These are phyloP conservation scores for Tetranychus truncatus DNA, from an alignment of 2,888 invertebrate species.

Conservation along the genomic window DNA sequence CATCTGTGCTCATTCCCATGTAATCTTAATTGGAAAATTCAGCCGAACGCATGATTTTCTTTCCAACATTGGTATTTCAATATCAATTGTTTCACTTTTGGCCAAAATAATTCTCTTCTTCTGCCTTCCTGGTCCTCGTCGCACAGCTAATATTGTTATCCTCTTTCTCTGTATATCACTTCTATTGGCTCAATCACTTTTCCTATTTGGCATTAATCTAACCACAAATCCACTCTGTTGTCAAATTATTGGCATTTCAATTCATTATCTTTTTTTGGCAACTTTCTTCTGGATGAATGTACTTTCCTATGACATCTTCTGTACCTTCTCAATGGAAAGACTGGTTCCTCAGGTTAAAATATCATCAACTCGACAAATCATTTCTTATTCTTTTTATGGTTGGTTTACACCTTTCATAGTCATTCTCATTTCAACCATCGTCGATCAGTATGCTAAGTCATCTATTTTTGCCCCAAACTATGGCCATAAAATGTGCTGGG, in stretches of 20 bases:
- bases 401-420: slow-evolving; percentile 87
- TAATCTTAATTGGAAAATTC: slow-evolving; percentile 14
- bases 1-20: slow-evolving; percentile 6
- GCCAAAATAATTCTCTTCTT: slow-evolving; percentile 28
- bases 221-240: slow-evolving; percentile 21
- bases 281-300: slow-evolving; percentile 33
- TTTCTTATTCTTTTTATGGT: slow-evolving; percentile 46
- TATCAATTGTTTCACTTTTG: slow-evolving; percentile 28
- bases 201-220: slow-evolving; percentile 26
- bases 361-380: not conserved
- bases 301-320: slow-evolving; percentile 31
- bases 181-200: slow-evolving; percentile 29
- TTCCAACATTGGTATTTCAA: slow-evolving; percentile 27
- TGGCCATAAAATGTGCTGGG: slow-evolving; percentile 29
- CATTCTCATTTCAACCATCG: slow-evolving; percentile 58
- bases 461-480: slow-evolving; percentile 27
- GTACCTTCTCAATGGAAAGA: slow-evolving; percentile 28
- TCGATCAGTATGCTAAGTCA: not conserved
- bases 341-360: not conserved
- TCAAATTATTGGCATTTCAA: slow-evolving; percentile 25
- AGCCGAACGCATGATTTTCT: slow-evolving; percentile 18
- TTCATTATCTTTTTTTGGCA: slow-evolving; percentile 30
- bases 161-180: slow-evolving; percentile 29
- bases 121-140: slow-evolving; percentile 25
- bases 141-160: slow-evolving; percentile 29